These are phyloP conservation scores for Diprion similis DNA, from an alignment of 1,140 invertebrate species.

Conservation along the genomic window DNA sequence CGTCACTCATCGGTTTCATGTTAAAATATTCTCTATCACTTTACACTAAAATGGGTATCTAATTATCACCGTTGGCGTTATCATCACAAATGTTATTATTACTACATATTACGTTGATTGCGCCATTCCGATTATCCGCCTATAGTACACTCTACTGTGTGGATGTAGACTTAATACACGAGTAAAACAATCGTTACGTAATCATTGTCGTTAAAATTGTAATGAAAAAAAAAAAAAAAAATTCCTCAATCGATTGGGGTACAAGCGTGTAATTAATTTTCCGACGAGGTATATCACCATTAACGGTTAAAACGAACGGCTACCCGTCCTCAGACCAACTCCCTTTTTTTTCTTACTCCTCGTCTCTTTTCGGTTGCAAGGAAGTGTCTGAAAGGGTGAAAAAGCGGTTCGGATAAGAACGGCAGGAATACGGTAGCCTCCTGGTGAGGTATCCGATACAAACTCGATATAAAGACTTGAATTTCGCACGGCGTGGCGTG, in stretches of 20 bases:
- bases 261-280: neutral
- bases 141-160: neutral
- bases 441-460: neutral
- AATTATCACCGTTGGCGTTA: neutral
- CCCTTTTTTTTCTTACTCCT: neutral
- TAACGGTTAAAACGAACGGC: neutral
- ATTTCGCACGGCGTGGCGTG: neutral
- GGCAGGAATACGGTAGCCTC: constrained; percentile 6
- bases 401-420: constrained; percentile 5
- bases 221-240: neutral
- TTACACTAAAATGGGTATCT: neutral
- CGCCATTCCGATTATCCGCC: neutral
- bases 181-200: neutral
- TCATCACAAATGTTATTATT: neutral
- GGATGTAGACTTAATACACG: neutral
- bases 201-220: neutral
- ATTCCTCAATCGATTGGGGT: no score
- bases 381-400: constrained; percentile 1
- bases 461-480: neutral
- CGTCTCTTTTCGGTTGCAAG: neutral
- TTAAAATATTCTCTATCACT: neutral
- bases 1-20: neutral
- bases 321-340: neutral
- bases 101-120: neutral
- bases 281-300: neutral